Base-by-base conservation (phyloP, 1,140 invertebrate species). In the Thaumatotibia leucotreta region DNA sequence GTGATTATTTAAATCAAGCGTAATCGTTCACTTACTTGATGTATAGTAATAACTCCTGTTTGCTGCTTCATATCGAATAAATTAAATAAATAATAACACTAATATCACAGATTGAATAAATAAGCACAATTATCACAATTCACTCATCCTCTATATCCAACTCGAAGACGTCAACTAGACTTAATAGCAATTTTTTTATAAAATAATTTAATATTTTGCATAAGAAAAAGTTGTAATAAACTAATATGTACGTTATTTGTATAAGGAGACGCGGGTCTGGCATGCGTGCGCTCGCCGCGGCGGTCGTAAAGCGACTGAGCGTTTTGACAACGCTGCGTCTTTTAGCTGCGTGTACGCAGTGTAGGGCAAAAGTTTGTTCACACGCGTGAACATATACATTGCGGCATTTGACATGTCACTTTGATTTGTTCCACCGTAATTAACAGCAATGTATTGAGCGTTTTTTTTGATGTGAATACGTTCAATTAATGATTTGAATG, bases 81-180 rank as follows among this genome's bases (percentile, higher is more conserved):
- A 67, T 32, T 62, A 23, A 58, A 52, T 45, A 68, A 68, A 68
- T 71, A 68, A 10, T 50, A 54, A 33, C 66, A 77, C 73, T 79
- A 79, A 66, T 83, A 86, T 86, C 82, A 86, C 84, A 86, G 84
- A 58, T 84, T 87, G 76, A 82, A 84, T 83, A 86, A 84, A 83
- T 85, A 83, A 64, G 65, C 62, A 67, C 22, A 63, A 67, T n/a
- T 64, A 58, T 52, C 69, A 69, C 72, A 79, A 75, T 63, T 50
- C 69, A 70, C 66, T 71, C 76, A 68, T 85, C 82, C 10, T 85
- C 84, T 0, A 69, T n/a, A 0, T 84, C 84, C 49, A 79, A 70
- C 39, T 77, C 74, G 58, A 75, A 76, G 23, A 82, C 22, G 23
- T 67, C 69, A 1, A 76, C 72, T 14, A 88, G 27, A 31, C 65